These are phyloP conservation scores for Desoria tigrina DNA, from an alignment of 2,888 invertebrate genomes.

Conservation along the genomic window DNA sequence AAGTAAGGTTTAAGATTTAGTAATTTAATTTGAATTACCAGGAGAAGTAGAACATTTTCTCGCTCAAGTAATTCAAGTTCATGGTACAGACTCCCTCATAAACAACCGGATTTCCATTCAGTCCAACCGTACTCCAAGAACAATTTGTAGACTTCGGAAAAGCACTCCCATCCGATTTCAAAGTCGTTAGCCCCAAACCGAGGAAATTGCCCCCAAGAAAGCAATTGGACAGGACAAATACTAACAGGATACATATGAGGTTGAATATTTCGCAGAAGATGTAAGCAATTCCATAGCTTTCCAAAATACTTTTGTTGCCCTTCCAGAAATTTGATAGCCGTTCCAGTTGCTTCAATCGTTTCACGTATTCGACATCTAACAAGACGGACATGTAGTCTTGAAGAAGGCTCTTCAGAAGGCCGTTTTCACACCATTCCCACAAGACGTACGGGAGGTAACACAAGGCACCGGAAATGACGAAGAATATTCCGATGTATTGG, in stretches of 20 bases:
- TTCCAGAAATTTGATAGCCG: neutral
- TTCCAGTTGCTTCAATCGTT: neutral
- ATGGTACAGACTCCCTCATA: conserved; percentile 8
- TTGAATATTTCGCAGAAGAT: neutral
- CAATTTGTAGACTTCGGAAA: conserved; percentile 1
- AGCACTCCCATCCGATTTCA: neutral
- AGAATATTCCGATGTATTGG: conserved; percentile 5
- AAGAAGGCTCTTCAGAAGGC: neutral
- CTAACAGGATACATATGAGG: neutral
- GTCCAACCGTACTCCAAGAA: conserved; percentile 4
- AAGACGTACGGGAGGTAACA: conserved; percentile 1
- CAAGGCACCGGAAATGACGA: neutral
- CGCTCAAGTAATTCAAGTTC: conserved; percentile 11
- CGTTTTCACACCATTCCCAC: conserved; percentile 11
- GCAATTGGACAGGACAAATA: neutral
- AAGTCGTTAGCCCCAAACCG: neutral
- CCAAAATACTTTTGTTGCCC: neutral
- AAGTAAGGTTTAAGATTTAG: no score
- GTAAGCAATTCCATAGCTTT: neutral
- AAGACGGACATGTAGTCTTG: neutral
- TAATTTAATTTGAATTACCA: no score
- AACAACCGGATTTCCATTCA: neutral
- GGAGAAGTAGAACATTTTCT: neutral
- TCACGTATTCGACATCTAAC: neutral
- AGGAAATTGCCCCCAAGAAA: neutral